Conservation (phyloP, 2,797 vertebrate genomes). For the Danio choprae region DNA sequence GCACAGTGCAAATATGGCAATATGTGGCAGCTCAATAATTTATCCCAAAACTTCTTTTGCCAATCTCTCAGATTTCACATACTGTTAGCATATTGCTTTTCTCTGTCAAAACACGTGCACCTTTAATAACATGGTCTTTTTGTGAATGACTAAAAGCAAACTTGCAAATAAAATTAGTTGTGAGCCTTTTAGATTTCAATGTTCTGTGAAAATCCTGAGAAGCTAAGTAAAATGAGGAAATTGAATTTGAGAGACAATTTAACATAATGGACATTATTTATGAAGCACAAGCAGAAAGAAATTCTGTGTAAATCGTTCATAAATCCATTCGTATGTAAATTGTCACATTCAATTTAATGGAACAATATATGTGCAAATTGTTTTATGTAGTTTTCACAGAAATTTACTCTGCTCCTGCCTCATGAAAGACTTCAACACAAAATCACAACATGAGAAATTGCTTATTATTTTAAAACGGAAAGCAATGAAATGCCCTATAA, state of each 20-base stretch:
- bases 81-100: conserved; percentile 41
- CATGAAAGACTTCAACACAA: background rate
- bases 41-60: conserved; percentile 61
- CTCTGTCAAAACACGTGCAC: conserved; percentile 20
- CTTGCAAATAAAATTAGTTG: background rate
- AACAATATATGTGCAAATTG: background rate
- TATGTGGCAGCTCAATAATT: conserved; percentile 75
- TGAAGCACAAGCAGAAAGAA: background rate
- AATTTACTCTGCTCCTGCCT: background rate
- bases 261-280: background rate
- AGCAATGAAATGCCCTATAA: background rate
- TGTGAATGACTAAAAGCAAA: background rate
- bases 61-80: conserved; percentile 64
- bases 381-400: background rate
- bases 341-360: background rate
- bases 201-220: background rate
- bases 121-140: background rate
- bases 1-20: conserved; percentile 68
- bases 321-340: conserved; percentile 7
- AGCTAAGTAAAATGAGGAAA: background rate
- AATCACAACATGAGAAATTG: background rate
- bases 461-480: background rate
- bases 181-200: background rate
- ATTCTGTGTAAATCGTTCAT: conserved; percentile 4
- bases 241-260: background rate